Percentiles rank a stretch among this genome's conserved stretches.
These are phyloP conservation scores for Kuschelorhynchus macadamiae DNA, from an alignment of 2,888 invertebrate species.

Conservation along the genomic window DNA sequence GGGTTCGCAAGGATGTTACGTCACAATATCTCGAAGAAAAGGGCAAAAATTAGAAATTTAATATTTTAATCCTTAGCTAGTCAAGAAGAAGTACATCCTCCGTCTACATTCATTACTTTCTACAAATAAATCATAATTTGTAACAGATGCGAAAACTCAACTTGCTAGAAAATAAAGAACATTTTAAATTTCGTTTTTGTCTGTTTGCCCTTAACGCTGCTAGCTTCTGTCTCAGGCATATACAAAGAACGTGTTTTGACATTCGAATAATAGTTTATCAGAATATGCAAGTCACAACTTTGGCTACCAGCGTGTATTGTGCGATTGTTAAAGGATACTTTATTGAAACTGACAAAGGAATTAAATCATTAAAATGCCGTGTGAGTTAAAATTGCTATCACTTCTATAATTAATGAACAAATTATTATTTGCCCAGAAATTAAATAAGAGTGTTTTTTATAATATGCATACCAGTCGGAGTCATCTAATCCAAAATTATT, in stretches of 20 bases:
- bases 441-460: not conserved
- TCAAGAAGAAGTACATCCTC: too few species aligned
- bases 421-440: constrained; percentile 3
- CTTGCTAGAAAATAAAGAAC: too few species aligned
- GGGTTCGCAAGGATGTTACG: too few species aligned
- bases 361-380: constrained; percentile 38
- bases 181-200: too few species aligned
- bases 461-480: not conserved
- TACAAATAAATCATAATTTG: too few species aligned
- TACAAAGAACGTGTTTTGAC: constrained; percentile 44
- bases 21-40: too few species aligned
- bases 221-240: constrained; percentile 33
- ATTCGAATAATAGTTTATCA: constrained; percentile 43
- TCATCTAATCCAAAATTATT: too few species aligned
- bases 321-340: constrained; percentile 21
- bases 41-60: too few species aligned
- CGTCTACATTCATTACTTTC: too few species aligned
- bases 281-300: constrained; percentile 40
- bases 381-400: constrained; percentile 34
- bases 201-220: constrained; percentile 33
- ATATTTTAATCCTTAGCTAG: too few species aligned
- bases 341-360: constrained; percentile 16
- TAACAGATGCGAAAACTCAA: too few species aligned
- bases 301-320: constrained; percentile 35
- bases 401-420: constrained; percentile 29